Base-by-base conservation (phyloP, 2,113 vertebrate genomes). In the Catharus minimus region DNA sequence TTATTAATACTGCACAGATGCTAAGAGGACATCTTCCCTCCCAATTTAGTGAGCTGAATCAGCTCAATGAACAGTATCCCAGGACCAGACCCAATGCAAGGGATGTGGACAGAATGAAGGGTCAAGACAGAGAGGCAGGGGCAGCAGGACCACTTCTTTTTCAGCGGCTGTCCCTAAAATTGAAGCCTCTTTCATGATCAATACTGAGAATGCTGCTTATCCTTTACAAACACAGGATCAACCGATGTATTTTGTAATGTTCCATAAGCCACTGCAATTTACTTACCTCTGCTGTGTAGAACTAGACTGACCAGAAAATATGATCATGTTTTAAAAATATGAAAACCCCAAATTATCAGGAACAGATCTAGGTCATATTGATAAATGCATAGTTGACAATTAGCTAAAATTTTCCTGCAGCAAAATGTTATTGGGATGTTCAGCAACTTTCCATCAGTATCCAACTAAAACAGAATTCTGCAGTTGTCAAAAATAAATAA, bases 91-190 rank as follows among this genome's bases (percentile, higher is more conserved):
- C 4, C 9, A 30, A 18, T 3, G 38, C 6, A 73, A 53, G 16
- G 15, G 28, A 81, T 2, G 2, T 3, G 13, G n/a, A 53, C 1
- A 0, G 53, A 78, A 36, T 0, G 0, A 74, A 62, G 3, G 13
- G 12, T 23, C 32, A 44, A 50, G 10, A 14, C 19, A 64, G 60
- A 77, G 33, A 39, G 38, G 26, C 21, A 56, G 38, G 4, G 13
- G 28, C 30, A 85, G 61, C 8, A 50, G 47, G 30, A 78, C 15
- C 9, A 60, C 23, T 23, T 52, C 38, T 55, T 19, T 55, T 39
- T 32, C 47, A 71, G 10, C 0, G 0, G 33, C 30, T 55, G 10
- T 22, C 11, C 18, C 8, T 72, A 46, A 53, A 67, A 46, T 2
- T 21, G 23, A 26, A 65, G 15, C 16, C 17, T 36, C 14, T 75